Base-by-base conservation (phyloP, 2,113 vertebrate species). In the Cyprinodon tularosa region DNA sequence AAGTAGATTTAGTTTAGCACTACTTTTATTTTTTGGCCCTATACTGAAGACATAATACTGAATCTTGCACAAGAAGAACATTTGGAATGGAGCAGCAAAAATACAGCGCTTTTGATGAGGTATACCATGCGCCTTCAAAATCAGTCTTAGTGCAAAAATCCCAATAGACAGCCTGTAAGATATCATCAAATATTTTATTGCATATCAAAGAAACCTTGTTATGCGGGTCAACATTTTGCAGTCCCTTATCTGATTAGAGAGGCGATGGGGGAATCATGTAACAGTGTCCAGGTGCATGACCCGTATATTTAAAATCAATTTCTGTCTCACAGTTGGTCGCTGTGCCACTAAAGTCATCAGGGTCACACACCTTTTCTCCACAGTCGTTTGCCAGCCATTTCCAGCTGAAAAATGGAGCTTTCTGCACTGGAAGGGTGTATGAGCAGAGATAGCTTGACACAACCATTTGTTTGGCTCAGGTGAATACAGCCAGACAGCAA, bases 391-490 rank as follows among this genome's bases (percentile, higher is more conserved):
- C 86, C 84, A 90, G 88, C 80, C 65, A 78, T 85, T 82, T 82
- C 76, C 81, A 80, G 77, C 92, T 93, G 91, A 93, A 91, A 92
- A 93, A 93, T 93, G 74, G 87, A 89, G 88, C 88, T 82, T 81
- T 91, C 90, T 80, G 78, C 69, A 83, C 81, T 66, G 71, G 86
- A 92, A 85, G 87, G 85, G 86, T 92, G 78, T 86, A 90, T 91
- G 91, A 93, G 85, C 89, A 85, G 87, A 89, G 88, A 91, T 92
- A 91, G 82, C 84, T 88, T 92, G 91, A 94, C 91, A 93, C 88
- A 38, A 59, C 89, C 91, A 93, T 93, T 92, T 90, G 89, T 93
- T 94, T 90, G 83, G 87, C 88, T 93, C 92, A 94, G 90, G 91
- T 93, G 91, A 90, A 91, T 83, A 74, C 85, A 86, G 88, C 72